Base-by-base conservation (phyloP, 2,113 vertebrate species). In the Chrysochloris asiatica region DNA sequence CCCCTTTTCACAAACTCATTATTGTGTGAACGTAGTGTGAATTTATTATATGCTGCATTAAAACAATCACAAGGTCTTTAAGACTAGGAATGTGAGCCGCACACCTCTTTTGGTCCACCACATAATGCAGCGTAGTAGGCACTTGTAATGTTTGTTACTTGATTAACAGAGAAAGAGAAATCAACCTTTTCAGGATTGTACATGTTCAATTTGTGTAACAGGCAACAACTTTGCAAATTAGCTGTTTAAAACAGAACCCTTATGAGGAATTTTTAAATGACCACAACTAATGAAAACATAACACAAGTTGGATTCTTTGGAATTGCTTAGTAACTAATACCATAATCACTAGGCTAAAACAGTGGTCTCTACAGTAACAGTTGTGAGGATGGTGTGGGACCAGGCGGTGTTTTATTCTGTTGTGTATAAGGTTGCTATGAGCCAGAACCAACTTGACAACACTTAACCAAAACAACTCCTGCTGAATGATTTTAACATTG, bases 171-270 rank as follows among this genome's bases (percentile, higher is more conserved):
- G 30, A 50, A 65, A 43, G 59, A 69, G 11, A 65, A 77, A 50
- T 59, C 54, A 36, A n/a, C n/a, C n/a, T n/a, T n/a, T n/a, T n/a
- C n/a, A n/a, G n/a, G 87, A 61, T 78, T 82, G 63, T 56, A 13
- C 90, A 28, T 85, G 4, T 79, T 73, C 56, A 88, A 71, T 22
- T 19, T 81, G 14, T 76, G 30, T 77, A 69, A 11, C 61, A 81
- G 16, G 50, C 84, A 75, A 61, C n/a, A 52, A 14, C 80, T 88
- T 88, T 92, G 21, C 38, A 92, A 92, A 50, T 33, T 82, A 86
- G n/a, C n/a, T 72, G 63, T n/a, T 73, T 50, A 8, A 26, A 47
- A 83, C 65, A 89, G 47, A n/a, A n/a, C n/a, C n/a, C n/a, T n/a
- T n/a, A n/a, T n/a, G n/a, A n/a, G n/a, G n/a, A n/a, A n/a, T n/a